Base-by-base conservation (phyloP, 2,113 vertebrate species). In the Lophura nycthemera region DNA sequence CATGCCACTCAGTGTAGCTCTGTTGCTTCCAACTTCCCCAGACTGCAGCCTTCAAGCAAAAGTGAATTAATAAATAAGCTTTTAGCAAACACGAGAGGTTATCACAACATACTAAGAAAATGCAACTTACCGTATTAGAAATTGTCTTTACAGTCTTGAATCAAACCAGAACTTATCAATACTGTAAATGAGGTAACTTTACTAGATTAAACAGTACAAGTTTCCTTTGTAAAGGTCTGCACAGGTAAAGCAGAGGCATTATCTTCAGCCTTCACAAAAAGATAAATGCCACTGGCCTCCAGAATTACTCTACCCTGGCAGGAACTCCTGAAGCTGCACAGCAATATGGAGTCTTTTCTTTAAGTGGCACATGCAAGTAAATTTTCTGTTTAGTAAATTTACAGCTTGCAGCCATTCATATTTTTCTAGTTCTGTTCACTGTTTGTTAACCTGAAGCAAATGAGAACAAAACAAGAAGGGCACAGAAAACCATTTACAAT, bases 1-100 rank as follows among this genome's bases (percentile, higher is more conserved):
- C 0, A 0, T 5, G 6, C 20, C 71, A 36, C 36, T 42, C 3
- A 12, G 2, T 60, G 81, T 4, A 70, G 11, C 24, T 48, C 36
- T 67, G 22, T 1, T 1, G 22, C 21, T 76, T 76, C 67, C 80
- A 61, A 14, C 20, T 73, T 77, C 18, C 18, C n/a, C 47, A 64
- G 36, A n/a, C 7, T 25, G 21, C 29, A 11, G n/a, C 15, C 56
- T 85, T 83, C 32, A 84, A 94, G 12, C 5, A 80, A 27, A 80
- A 79, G 8, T 30, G 8, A 70, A 65, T 61, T 79, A 66, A 25
- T 27, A n/a, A 66, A 64, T 14, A 2, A 27, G 22, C 30, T 45
- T 85, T 40, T 63, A 74, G n/a, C 56, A 84, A 88, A 59, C 45
- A 45, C 13, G 1, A 38, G 2, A 83, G 16, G 6, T 66, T 84